phyloP scores from a whole-genome alignment of 2,113 vertebrate genomes.

The Tragelaphus scriptus region DNA sequence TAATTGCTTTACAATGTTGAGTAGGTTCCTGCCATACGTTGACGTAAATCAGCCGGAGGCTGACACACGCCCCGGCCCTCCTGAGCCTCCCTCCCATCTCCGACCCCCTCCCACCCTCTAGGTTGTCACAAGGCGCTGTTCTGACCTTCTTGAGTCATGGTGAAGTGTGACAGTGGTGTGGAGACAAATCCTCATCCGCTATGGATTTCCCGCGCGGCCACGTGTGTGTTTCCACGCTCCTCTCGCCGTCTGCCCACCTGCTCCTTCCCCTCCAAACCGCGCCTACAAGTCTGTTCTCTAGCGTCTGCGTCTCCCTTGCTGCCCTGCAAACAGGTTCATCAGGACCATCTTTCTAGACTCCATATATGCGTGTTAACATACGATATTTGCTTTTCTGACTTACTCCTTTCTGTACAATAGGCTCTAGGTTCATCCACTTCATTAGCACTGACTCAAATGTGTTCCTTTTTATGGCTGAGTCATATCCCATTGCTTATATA shows the following conservation, averaged over 20 bases:
- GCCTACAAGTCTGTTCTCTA: neutral
- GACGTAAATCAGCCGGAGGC: neutral
- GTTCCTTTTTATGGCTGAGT: neutral
- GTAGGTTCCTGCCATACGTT: neutral
- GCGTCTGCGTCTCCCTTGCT: neutral
- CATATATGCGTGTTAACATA: neutral
- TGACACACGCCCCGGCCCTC: rapidly evolving
- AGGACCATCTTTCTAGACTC: neutral
- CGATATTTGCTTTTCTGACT: neutral
- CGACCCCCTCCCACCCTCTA: neutral
- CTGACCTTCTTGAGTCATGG: neutral
- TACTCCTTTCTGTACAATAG: neutral
- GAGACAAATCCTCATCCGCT: too few species aligned
- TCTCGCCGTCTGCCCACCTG: rapidly evolving
- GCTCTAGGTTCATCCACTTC: neutral
- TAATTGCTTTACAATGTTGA: neutral
- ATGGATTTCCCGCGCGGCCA: rapidly evolving
- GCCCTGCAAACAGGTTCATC: neutral
- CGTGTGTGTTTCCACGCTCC: neutral
- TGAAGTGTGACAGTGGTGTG: too few species aligned
- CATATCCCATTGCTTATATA: neutral
- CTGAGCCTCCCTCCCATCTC: neutral
- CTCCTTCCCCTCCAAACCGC: neutral
- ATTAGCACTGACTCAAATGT: neutral
- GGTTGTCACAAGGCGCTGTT: neutral